A percentile compares a stretch with the other conserved stretches of the same genome.
Evolutionary conservation across 2,888 invertebrate species (phyloP).

Genomic region (Drosophila demipolita): DNA sequence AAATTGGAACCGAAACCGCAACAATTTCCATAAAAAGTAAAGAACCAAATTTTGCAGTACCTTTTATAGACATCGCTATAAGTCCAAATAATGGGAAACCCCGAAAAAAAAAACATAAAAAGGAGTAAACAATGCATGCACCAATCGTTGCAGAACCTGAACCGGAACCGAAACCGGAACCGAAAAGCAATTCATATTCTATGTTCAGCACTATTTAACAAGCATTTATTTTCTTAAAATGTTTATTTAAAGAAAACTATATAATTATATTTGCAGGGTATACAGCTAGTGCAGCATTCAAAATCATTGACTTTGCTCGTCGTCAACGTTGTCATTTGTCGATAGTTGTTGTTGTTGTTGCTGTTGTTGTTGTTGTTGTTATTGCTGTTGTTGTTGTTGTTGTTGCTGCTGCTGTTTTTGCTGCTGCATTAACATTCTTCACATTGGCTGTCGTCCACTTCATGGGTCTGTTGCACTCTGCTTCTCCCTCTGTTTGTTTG

Average conservation of each 20-base stretch:
- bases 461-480: background rate
- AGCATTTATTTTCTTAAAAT: background rate
- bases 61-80: background rate
- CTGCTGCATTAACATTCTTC: slow-evolving; percentile 80
- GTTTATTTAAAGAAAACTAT: background rate
- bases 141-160: background rate
- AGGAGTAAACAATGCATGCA: background rate
- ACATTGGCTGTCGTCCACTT: slow-evolving; percentile 49
- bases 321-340: slow-evolving; percentile 23
- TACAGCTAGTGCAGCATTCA: background rate
- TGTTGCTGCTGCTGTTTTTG: slow-evolving; percentile 32
- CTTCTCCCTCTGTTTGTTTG: background rate
- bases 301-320: background rate
- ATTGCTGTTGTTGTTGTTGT: slow-evolving; percentile 28
- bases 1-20: background rate
- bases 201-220: background rate
- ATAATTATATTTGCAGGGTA: slow-evolving; percentile 7
- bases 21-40: background rate
- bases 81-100: background rate
- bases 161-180: background rate
- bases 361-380: slow-evolving; percentile 28
- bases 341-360: slow-evolving; percentile 36
- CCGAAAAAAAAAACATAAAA: no score
- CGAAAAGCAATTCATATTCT: background rate
- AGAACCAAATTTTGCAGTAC: background rate